Base-by-base conservation (phyloP, 2,113 vertebrate species). In the Chloroceryle aenea region DNA sequence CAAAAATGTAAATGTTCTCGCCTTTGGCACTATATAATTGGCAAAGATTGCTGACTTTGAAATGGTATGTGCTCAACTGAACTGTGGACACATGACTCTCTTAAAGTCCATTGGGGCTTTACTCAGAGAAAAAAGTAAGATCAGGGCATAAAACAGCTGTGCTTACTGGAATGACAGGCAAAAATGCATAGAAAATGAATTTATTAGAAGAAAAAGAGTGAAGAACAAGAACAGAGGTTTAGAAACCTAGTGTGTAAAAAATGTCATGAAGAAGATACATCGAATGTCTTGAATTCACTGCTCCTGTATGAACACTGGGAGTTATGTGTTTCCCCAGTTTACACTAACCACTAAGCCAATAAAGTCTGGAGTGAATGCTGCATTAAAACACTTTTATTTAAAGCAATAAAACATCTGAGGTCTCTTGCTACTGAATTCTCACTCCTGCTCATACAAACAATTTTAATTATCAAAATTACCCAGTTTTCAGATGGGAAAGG, bases 1-100 rank as follows among this genome's bases (percentile, higher is more conserved):
- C 36, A 68, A 89, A 86, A 91, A 40, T 62, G n/a, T 73, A 71
- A 80, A 81, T 43, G 34, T n/a, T 72, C 61, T 81, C 89, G 38
- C 20, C 22, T 93, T 89, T 82, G 11, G n/a, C n/a, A 18, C 40
- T 47, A 11, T 18, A 14, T 69, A 68, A 79, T 20, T 47, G 38
- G 7, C 43, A 86, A 40, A 45, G 30, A 74, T 87, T 4, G 2
- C 43, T 80, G 38, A 58, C 45, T 80, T 89, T 85, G 66, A 90
- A 82, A 74, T 6, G 4, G 47, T 20, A 85, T 81, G 85, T 56
- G 7, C 20, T 85, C 32, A 73, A 30, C 12, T 74, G 43, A 78
- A 45, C n/a, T 68, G 43, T 68, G 27, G 32, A 90, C n/a, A 77
- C 6, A 5, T 34, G 45, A 76, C 14, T 86, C 53, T 73, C 25